Percentiles rank a stretch among this genome's conserved stretches.
phyloP scores from a whole-genome alignment of 2,888 invertebrate genomes.

The Coecobrya sp. region DNA sequence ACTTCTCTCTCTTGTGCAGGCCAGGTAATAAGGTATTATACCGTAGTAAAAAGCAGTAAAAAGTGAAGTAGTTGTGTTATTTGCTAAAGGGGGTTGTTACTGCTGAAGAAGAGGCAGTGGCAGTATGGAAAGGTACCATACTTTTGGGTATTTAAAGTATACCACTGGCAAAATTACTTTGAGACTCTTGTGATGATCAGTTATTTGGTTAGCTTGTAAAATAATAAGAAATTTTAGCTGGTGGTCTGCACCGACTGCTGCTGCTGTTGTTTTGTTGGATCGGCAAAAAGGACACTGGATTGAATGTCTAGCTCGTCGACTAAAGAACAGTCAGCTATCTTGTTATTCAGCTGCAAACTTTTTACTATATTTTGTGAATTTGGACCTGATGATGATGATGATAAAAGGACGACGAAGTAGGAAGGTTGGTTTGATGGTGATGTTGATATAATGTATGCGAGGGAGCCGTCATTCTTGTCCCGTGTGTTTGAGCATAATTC shows the following conservation, averaged over 20 bases:
- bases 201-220: constrained; percentile 36
- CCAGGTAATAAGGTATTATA: constrained; percentile 61
- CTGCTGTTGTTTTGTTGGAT: not conserved
- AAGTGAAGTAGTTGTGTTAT: constrained; percentile 49
- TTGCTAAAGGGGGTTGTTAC: constrained; percentile 38
- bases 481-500: constrained; percentile 86
- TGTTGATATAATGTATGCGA: constrained; percentile 75
- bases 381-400: constrained; percentile 23
- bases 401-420: constrained; percentile 30
- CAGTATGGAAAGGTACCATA: not conserved
- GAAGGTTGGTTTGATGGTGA: constrained; percentile 34
- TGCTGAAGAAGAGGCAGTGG: not conserved
- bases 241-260: constrained; percentile 17
- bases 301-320: not conserved
- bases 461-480: constrained; percentile 85
- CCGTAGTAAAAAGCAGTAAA: constrained; percentile 49
- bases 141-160: constrained; percentile 39
- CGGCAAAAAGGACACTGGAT: not conserved
- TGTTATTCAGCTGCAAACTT: not conserved
- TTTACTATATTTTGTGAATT: constrained; percentile 10
- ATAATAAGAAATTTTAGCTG: constrained; percentile 48
- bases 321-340: not conserved
- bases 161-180: constrained; percentile 14
- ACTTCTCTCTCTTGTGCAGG: constrained; percentile 31
- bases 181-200: constrained; percentile 30